Percentiles rank a stretch among this genome's conserved stretches.
Evolutionary conservation across 2,113 vertebrate genomes (phyloP).

Genomic region (Laterallus jamaicensis): DNA sequence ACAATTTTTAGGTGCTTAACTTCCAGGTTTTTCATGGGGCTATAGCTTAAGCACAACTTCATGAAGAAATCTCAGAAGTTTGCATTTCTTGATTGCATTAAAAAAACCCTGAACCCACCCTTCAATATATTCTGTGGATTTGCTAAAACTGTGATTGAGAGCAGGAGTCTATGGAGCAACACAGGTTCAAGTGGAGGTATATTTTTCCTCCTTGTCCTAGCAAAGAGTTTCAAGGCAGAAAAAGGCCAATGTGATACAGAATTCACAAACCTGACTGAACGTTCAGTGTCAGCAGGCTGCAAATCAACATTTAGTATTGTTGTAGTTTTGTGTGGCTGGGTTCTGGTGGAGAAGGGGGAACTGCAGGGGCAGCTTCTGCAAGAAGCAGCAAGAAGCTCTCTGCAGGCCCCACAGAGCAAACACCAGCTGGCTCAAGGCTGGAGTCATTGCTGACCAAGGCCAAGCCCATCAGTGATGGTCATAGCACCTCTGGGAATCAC

Average conservation of each 20-base stretch:
- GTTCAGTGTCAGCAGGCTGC: neutral
- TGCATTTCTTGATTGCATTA: neutral
- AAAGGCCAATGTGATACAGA: neutral
- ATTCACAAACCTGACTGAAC: neutral
- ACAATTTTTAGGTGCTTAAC: neutral
- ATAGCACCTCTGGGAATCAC: too few relatives aligned
- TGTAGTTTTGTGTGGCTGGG: too few relatives aligned
- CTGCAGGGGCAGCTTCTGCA: too few relatives aligned
- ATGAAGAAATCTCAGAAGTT: neutral
- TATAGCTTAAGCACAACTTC: neutral
- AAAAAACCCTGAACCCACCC: accelerated
- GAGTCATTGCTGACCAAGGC: too few relatives aligned
- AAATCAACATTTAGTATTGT: neutral
- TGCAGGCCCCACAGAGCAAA: too few relatives aligned
- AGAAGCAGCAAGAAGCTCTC: too few relatives aligned
- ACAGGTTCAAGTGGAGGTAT: neutral
- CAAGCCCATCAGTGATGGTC: too few relatives aligned
- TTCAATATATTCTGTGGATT: neutral
- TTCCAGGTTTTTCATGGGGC: accelerated
- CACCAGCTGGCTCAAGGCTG: too few relatives aligned
- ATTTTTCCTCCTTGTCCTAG: neutral
- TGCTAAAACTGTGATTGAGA: neutral
- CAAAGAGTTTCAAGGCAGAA: neutral
- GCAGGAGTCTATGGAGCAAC: neutral
- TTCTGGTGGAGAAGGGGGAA: too few relatives aligned